These are phyloP conservation scores for Nycticebus coucang DNA, from an alignment of 2,113 vertebrate species.

Conservation along the genomic window DNA sequence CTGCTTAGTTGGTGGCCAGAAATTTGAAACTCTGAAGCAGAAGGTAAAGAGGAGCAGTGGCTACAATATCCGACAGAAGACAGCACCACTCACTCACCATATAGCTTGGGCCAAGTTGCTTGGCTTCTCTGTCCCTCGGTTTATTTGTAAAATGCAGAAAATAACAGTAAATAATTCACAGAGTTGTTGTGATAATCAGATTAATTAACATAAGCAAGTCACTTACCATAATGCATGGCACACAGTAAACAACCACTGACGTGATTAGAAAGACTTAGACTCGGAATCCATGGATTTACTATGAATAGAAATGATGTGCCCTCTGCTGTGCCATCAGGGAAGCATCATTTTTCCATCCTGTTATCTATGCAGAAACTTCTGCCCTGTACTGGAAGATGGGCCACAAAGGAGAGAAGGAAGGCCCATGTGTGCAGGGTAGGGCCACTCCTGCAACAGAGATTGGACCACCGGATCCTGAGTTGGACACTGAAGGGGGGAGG, in stretches of 20 bases:
- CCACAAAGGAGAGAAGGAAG: too few species aligned
- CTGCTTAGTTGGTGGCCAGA: not conserved
- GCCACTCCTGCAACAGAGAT: rapidly evolving
- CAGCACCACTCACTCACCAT: too few species aligned
- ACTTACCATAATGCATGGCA: not conserved
- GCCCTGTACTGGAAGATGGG: not conserved
- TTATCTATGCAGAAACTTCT: not conserved
- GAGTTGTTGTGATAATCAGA: not conserved
- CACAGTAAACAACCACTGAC: rapidly evolving
- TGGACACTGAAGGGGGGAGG: too few species aligned
- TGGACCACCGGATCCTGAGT: too few species aligned
- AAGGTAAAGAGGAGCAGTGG: too few species aligned
- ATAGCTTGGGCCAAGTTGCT: not conserved
- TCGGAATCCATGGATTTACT: not conserved
- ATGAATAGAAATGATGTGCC: not conserved
- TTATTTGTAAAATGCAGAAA: not conserved
- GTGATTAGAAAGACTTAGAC: not conserved
- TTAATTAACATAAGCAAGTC: not conserved
- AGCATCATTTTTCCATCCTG: not conserved
- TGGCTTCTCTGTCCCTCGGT: not conserved
- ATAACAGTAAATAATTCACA: not conserved
- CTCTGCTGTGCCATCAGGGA: rapidly evolving
- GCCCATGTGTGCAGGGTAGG: rapidly evolving
- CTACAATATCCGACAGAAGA: not conserved
- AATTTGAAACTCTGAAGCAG: not conserved